Base-by-base conservation (phyloP, 1,140 invertebrate species). In the Leguminivora glycinivorella region DNA sequence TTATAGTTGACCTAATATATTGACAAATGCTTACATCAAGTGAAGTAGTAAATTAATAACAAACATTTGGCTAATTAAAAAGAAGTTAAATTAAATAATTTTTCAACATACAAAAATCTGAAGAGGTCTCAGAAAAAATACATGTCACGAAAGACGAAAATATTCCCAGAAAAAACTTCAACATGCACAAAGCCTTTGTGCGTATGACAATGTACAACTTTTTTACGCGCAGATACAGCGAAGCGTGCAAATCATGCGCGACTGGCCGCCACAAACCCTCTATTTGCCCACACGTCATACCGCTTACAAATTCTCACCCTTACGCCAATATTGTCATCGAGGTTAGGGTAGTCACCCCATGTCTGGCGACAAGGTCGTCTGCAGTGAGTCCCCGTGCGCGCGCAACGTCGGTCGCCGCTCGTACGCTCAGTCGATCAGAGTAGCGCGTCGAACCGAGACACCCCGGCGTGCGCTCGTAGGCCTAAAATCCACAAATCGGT, bases 381-480 rank as follows among this genome's bases (percentile, higher is more conserved):
- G 75, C 70, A 52, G 74, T 80, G 83, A 80, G 81, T 79, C 75
- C 72, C 52, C 67, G 34, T 72, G 70, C 82, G 83, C 84, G 87
- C 85, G 85, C 88, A 82, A 82, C 81, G 68, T 68, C 72, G 58
- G 70, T 69, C 73, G 74, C 76, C 34, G 66, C 38, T 26, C 17
- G 58, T 63, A 63, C 80, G 72, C 68, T 81, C 84, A 90, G 89
- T 91, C 89, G 86, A 91, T 89, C 79, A 79, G 78, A 79, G 76
- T 75, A 79, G 83, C 77, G 78, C 77, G 78, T 73, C 78, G 81
- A 17, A 63, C 58, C 67, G 26, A 43, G 26, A 47, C 31, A 40
- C 31, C 19, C 25, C 63, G 63, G 38, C 67, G 67, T 26, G 67
- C 67, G 19, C 67, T 31, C 67, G 34, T 4, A 14, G 12, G 25